Base-by-base conservation (phyloP, 2,797 vertebrate species). In the Centropyge bicolor region DNA sequence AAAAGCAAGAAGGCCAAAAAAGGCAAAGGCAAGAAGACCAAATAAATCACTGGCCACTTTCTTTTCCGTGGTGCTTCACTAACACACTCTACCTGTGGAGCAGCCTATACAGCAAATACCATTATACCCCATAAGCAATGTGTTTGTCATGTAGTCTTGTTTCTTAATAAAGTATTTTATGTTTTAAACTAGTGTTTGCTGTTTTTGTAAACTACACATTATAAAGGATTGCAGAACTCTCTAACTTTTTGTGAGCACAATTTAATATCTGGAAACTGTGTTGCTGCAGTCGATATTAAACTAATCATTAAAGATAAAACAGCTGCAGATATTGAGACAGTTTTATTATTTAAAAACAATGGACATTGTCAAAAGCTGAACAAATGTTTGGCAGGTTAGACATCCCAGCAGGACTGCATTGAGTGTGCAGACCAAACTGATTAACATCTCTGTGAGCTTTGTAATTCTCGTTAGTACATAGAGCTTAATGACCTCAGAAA, bases 1-100 rank as follows among this genome's bases (percentile, higher is more conserved):
- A 97, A 96, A 78, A 40, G 7, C 64, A 92, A 89, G 70, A 92
- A 91, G 65, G 86, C 78, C 70, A 94, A 93, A 78, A 97, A 94
- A 90, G 70, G 89, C 64, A 94, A 94, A 95, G 74, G 92, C 76
- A 95, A 93, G 65, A 97, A 94, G 78, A 86, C 38, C 6, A 95
- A 93, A 78, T 88, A 70, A 88, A 65, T 8, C 40, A 16, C 0
- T 16, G n/a, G 35, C 7, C 16, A 6, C 35, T 59, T 46, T 63
- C 6, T 54, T 59, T 8, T 31, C 46, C 57, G 11, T 73, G 8
- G 7, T 76, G 46, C 13, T 70, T 61, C 45, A 43, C 5, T 0
- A 2, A 22, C 40, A 70, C 22, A 35, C 36, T 41, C 27, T 31
- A 31, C 27, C 27, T 31, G 27, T 31, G 27, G 27, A 31, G 27